These are phyloP conservation scores for Didymodactylos carnosus DNA, from an alignment of 2,888 invertebrate species.

Conservation along the genomic window DNA sequence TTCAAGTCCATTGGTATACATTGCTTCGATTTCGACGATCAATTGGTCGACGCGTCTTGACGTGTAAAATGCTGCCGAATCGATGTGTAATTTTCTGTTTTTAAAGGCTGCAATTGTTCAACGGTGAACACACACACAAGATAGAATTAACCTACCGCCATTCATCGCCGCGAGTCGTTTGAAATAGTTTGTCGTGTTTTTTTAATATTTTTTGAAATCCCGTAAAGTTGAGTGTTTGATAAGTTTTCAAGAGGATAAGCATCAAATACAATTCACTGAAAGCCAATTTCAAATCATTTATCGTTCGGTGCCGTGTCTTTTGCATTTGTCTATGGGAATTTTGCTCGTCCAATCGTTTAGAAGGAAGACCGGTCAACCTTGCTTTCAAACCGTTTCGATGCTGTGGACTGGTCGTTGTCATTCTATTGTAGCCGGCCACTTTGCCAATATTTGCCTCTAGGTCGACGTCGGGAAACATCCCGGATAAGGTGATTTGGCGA, in stretches of 20 bases:
- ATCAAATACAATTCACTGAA: slow-evolving; percentile 96
- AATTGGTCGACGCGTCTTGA: slow-evolving; percentile 77
- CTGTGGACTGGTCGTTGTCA: too few relatives aligned
- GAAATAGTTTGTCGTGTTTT: slow-evolving; percentile 66
- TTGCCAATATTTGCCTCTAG: too few relatives aligned
- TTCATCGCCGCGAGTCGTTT: slow-evolving; percentile 3
- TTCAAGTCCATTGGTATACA: slow-evolving; percentile 41
- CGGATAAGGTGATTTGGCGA: too few relatives aligned
- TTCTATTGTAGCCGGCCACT: too few relatives aligned
- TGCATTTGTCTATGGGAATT: neutral
- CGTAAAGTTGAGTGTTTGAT: too few relatives aligned
- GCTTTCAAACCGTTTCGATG: too few relatives aligned
- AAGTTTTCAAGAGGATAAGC: slow-evolving; percentile 83
- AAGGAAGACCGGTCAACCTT: too few relatives aligned
- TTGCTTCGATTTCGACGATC: slow-evolving; percentile 69
- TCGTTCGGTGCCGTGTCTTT: neutral
- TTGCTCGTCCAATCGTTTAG: slow-evolving; percentile 1
- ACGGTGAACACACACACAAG: too few relatives aligned
- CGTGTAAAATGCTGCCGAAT: slow-evolving; percentile 34
- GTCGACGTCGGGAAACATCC: too few relatives aligned
- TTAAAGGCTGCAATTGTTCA: too few relatives aligned
- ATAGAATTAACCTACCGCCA: too few relatives aligned
- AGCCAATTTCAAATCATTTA: slow-evolving; percentile 55
- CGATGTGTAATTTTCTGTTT: too few relatives aligned
- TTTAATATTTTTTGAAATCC: slow-evolving; percentile 97